A percentile compares a stretch with the other conserved stretches of the same genome.
Evolutionary conservation across 2,113 vertebrate species (phyloP).

Genomic region (Mystacornis crossleyi): DNA sequence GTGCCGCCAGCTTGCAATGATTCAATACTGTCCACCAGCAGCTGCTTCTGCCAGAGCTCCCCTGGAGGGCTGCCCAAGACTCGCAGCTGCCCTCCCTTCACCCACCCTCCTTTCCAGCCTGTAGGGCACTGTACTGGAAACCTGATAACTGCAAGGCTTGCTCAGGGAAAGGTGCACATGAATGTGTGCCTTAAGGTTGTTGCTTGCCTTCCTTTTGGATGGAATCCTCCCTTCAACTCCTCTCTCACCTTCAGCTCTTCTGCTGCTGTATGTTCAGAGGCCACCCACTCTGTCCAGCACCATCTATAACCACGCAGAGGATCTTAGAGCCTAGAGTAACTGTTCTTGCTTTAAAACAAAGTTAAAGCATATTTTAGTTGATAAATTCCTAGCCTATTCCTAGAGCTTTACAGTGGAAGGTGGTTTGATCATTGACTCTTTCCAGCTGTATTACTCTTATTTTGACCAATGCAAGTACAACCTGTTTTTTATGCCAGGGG

Average conservation of each 20-base stretch:
- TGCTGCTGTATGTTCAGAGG: background rate
- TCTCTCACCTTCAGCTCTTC: background rate
- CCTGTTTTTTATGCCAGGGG: background rate
- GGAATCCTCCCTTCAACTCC: background rate
- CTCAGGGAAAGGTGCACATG: background rate
- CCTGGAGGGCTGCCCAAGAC: background rate
- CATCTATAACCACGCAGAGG: background rate
- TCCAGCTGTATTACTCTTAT: background rate
- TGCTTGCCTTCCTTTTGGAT: background rate
- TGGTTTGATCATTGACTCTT: background rate
- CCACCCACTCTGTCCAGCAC: background rate
- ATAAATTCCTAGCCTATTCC: background rate
- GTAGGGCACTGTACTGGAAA: background rate
- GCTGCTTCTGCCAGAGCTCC: background rate
- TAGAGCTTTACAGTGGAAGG: background rate
- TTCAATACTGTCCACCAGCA: accelerated
- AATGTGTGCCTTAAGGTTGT: background rate
- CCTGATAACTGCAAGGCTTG: background rate
- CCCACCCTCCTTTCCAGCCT: background rate
- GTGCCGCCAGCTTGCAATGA: background rate
- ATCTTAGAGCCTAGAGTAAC: background rate
- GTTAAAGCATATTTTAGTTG: background rate
- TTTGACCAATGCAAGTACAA: background rate
- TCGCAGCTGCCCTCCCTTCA: background rate
- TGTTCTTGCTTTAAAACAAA: background rate